These are phyloP conservation scores for Aphaenogaster ashmeadi DNA, from an alignment of 1,140 invertebrate species.

Conservation along the genomic window DNA sequence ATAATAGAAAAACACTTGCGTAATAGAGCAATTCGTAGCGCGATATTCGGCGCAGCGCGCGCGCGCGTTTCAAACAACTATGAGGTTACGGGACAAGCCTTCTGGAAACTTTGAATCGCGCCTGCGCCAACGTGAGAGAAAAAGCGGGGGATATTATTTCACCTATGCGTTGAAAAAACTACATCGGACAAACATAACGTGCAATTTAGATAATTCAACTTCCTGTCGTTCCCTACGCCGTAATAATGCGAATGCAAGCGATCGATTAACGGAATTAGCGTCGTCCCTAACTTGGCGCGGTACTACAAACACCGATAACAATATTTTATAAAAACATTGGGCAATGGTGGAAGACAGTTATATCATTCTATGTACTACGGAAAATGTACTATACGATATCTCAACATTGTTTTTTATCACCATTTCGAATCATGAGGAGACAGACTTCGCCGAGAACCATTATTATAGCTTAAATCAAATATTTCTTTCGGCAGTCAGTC, in stretches of 20 bases:
- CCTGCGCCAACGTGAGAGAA: slow-evolving; percentile 2
- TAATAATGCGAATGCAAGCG: not conserved
- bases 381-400: not conserved
- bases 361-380: too few species aligned
- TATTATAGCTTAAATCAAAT: slow-evolving; percentile 33
- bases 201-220: slow-evolving; percentile 41
- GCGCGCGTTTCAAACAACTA: not conserved
- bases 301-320: not conserved
- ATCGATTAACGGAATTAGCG: not conserved
- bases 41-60: not conserved
- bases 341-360: not conserved
- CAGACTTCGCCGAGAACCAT: not conserved
- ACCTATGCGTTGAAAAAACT: not conserved
- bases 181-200: not conserved
- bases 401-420: not conserved
- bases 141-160: not conserved
- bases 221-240: not conserved
- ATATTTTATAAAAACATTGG: not conserved
- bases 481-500: not conserved
- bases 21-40: slow-evolving; percentile 11
- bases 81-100: not conserved
- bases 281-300: not conserved
- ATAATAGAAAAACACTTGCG: not conserved
- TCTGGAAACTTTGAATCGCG: not conserved
- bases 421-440: not conserved